These are phyloP conservation scores for Stichodactyla helianthus DNA, from an alignment of 64 coral and sea anemone species.

Conservation along the genomic window DNA sequence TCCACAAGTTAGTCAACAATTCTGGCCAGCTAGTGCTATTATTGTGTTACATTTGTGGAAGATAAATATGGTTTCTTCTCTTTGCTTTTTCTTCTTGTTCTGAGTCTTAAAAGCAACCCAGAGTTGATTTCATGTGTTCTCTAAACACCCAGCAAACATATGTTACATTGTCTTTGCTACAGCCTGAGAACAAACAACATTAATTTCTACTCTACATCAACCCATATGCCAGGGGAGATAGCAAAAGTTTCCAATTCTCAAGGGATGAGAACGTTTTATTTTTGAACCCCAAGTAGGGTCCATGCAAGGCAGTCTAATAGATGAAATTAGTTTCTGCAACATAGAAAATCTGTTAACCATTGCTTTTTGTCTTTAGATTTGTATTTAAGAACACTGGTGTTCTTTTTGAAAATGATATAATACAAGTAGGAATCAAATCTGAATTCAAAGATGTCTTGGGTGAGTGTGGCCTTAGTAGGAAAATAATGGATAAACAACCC, in stretches of 20 bases:
- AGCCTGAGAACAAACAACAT: background rate
- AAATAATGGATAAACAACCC: too few relatives aligned
- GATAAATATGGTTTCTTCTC: background rate
- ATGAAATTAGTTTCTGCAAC: too few relatives aligned
- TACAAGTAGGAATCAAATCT: conserved; percentile 97
- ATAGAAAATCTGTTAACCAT: background rate
- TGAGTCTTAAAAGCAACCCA: conserved; percentile 2
- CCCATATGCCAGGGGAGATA: too few relatives aligned
- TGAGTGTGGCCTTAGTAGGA: background rate
- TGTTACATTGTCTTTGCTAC: conserved; percentile 2
- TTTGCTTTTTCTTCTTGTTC: conserved; percentile 10
- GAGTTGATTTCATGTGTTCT: conserved; percentile 9
- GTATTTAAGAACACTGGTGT: conserved; percentile 95
- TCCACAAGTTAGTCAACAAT: conserved; percentile 13
- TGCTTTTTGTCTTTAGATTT: conserved; percentile 57
- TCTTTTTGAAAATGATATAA: conserved; percentile 93
- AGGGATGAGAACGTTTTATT: background rate
- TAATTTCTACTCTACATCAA: too few relatives aligned
- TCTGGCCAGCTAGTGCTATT: background rate
- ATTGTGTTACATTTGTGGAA: conserved; percentile 21
- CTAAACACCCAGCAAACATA: conserved; percentile 15
- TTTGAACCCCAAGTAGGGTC: too few relatives aligned
- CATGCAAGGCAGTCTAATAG: too few relatives aligned
- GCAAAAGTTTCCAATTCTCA: background rate
- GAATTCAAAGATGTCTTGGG: conserved; percentile 79